Base-by-base conservation (phyloP, 2,113 vertebrate genomes). In the Nasalis larvatus region DNA sequence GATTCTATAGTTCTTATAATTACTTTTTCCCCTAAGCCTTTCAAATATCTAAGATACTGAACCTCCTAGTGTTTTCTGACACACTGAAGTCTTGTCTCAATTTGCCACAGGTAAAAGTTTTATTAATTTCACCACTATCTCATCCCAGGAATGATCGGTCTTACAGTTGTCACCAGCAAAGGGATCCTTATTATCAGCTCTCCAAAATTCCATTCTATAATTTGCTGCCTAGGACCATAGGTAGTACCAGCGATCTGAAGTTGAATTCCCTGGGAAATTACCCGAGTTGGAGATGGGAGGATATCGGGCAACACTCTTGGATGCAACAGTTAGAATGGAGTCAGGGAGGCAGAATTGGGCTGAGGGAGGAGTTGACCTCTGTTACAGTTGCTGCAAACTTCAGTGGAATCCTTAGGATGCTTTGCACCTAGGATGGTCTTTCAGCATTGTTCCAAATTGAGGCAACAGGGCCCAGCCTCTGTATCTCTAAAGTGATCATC, bases 1-100 rank as follows among this genome's bases (percentile, higher is more conserved):
- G 60, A 68, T 71, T 91, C n/a, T 60, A 10, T 17, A 81, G 58
- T 52, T 96, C 35, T 93, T 85, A 58, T 20, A 58, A 94, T 47
- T 78, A 37, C 14, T 54, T 58, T 58, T 49, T 37, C 14, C 49
- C 11, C 16, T 27, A 54, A 84, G 9, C 10, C 7, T 83, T 87
- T 96, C 35, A 87, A 52, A 85, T 80, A 78, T 16, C 16, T 77
- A 89, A 45, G 71, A 23, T 35, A 35, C 2, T 83, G 4, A 2
- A 30, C 69, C 13, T 92, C 17, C 8, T 11, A 13, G 9, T 47
- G 25, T 42, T 94, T 94, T 89, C 76, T 80, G 25, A 63, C 6
- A 37, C 30, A 68, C 4, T 14, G 18, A 45, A 58, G 21, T 56
- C 56, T 63, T 25, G 3, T 77, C 42, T 16, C n/a, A 63, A 16